Base-by-base conservation (phyloP, 2,888 invertebrate species). In the Linyphia triangularis region DNA sequence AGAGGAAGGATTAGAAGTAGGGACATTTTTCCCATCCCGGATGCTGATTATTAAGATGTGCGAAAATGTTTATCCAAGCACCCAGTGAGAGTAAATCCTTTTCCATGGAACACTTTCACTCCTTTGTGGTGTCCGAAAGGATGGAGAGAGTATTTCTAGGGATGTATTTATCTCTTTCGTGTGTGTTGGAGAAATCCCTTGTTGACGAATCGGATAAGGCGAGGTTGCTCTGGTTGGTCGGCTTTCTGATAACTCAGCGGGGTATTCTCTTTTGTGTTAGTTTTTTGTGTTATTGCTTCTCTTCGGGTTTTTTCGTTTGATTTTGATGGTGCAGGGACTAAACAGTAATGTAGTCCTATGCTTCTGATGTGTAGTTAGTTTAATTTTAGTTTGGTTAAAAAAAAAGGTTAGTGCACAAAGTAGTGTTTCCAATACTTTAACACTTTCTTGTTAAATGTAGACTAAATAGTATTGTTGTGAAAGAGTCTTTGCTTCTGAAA, bases 201-300 rank as follows among this genome's bases (percentile, higher is more conserved):
- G 78, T 78, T 78, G 40, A 67, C 78, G 51, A 67, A 78, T 65
- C 61, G 24, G 78, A 78, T 78, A 37, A 65, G 51, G 43, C 65
- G 24, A 30, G 65, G 24, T 78, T 78, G 16, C 65, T 78, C 16
- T 16, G 67, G 78, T 43, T 51, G 65, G 43, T 59, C 22, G 65
- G 30, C 61, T 51, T 65, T 28, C 43, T 70, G 70, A 70, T 43
- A 51, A 51, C 51, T 5, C 51, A 51, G 51, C 51, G 51, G 51
- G 51, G 51, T n/a, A n/a, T 51, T 51, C 51, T 16, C n/a, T 51
- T n/a, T 51, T 51, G 51, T 51, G 51, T 16, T 51, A n/a, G n/a
- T 51, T n/a, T 51, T 33, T 9, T n/a, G 51, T 51, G 51, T 51
- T 51, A 51, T 51, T 51, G 40, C 40, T n/a, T 33, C 51, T 51